Base-by-base conservation (phyloP, 2,113 vertebrate genomes). In the Stegastes partitus region DNA sequence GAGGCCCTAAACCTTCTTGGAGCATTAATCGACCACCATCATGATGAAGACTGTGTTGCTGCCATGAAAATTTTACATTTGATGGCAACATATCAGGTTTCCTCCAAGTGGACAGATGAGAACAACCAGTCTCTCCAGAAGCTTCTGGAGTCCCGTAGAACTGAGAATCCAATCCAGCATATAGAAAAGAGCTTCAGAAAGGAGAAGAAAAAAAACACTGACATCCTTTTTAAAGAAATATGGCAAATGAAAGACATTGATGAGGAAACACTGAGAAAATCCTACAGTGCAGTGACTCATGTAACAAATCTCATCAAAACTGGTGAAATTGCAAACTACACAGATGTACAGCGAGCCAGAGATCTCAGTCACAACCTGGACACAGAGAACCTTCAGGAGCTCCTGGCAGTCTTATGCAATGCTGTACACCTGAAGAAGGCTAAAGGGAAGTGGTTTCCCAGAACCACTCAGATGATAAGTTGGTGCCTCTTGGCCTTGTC, bases 1-100 rank as follows among this genome's bases (percentile, higher is more conserved):
- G 80, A 77, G 11, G 44, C 2, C 15, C 54, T 77, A 11, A 50
- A 62, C 0, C 16, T 83, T 1, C 68, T 83, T 11, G 22, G 0
- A 55, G 6, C 31, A n/a, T 56, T 83, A 63, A 73, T 42, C 58
- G 11, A 71, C 18, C 61, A 63, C 21, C 68, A 82, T 4, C 39
- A 71, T 22, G 42, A 66, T 2, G 0, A 72, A 4, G 3, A 26
- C 14, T 77, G 55, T 26, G 31, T 54, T 44, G 34, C 0, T 11
- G 77, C 73, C 57, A 2, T 65, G 76, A 84, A 75, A 26, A 74
- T 84, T 70, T 69, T 84, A 25, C 76, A 84, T 59, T 22, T 84
- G 37, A 2, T 84, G 54, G 23, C 4, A 61, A 84, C 70, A 31
- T 79, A 25, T 2, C 66, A n/a, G 65, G 47, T 84, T 18, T 79